Evolutionary conservation across 2,888 invertebrate genomes (phyloP).

Genomic region (Athetis lepigone): DNA sequence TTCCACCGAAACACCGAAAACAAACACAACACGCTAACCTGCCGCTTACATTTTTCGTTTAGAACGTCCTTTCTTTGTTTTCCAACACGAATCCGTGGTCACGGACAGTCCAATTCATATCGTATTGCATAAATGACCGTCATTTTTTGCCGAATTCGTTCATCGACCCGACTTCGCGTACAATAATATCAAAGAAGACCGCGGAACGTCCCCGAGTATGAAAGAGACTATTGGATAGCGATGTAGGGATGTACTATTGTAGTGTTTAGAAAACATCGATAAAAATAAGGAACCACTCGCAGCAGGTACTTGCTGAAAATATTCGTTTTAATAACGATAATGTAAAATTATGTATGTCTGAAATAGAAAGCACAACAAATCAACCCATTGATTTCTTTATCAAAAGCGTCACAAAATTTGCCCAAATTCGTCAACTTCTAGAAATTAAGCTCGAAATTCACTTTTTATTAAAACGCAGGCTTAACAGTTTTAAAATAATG

Average conservation of each 20-base stretch:
- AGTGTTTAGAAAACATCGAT: slow-evolving; percentile 51
- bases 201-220: slow-evolving; percentile 79
- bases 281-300: slow-evolving; percentile 18
- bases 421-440: background rate
- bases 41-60: slow-evolving; percentile 76
- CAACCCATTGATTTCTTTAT: background rate
- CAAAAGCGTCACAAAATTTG: background rate
- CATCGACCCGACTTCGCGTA: slow-evolving; percentile 79
- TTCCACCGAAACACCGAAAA: slow-evolving; percentile 88
- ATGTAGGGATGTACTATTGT: slow-evolving; percentile 46
- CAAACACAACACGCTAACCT: slow-evolving; percentile 84
- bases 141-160: slow-evolving; percentile 76
- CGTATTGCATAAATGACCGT: slow-evolving; percentile 72
- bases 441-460: background rate
- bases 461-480: background rate
- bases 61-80: slow-evolving; percentile 64
- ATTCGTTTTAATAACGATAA: background rate
- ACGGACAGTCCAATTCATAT: slow-evolving; percentile 61
- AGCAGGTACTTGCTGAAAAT: background rate
- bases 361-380: background rate
- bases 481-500: background rate
- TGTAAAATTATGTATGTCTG: background rate
- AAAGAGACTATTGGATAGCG: slow-evolving; percentile 79
- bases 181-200: slow-evolving; percentile 80
- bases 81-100: slow-evolving; percentile 57